phyloP scores from a whole-genome alignment of 2,797 vertebrate species.

The Sebastes paucispinis region DNA sequence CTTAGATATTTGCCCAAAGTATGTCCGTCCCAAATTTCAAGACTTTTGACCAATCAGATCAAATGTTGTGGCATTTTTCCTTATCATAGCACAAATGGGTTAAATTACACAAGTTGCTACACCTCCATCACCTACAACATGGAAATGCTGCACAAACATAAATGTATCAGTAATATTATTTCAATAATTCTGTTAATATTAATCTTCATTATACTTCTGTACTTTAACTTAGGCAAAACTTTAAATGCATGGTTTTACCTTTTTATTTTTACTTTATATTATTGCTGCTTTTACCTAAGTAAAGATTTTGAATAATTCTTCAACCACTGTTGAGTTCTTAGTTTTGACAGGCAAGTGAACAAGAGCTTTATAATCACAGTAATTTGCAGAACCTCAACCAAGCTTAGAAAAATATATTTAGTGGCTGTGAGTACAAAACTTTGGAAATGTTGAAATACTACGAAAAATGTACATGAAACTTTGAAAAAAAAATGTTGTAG shows the following conservation, averaged over 20 bases:
- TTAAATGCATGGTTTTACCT: background rate
- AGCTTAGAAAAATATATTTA: background rate
- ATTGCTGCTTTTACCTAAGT: background rate
- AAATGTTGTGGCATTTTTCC: no score
- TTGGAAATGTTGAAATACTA: background rate
- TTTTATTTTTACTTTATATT: background rate
- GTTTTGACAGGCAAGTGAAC: background rate
- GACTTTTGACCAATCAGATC: no score
- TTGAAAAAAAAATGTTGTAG: background rate
- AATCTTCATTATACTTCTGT: background rate
- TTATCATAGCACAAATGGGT: background rate
- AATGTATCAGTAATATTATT: background rate
- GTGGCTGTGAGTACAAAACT: background rate
- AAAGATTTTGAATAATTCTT: background rate
- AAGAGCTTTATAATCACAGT: background rate
- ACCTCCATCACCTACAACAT: background rate
- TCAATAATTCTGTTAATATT: background rate
- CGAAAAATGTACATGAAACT: background rate
- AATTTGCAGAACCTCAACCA: background rate
- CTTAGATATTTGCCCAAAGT: no score
- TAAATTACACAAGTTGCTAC: background rate
- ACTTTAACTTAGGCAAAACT: background rate
- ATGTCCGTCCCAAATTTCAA: no score
- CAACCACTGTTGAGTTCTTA: background rate
- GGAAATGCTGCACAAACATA: background rate